These are phyloP conservation scores for Nymphalis io DNA, from an alignment of 1,140 invertebrate species.

Conservation along the genomic window DNA sequence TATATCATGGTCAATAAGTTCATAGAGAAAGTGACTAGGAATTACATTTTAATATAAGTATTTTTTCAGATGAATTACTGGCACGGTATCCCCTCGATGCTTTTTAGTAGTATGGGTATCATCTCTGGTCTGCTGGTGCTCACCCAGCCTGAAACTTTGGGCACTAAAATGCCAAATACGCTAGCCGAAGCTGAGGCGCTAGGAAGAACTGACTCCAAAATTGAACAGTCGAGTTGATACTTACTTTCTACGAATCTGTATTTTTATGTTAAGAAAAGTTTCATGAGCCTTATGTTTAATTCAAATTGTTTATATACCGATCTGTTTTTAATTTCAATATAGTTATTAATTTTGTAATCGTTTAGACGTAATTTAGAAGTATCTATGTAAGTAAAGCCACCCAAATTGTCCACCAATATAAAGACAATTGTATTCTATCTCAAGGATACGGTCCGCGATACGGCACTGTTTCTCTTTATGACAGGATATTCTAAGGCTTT, in stretches of 20 bases:
- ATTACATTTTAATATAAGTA: no score
- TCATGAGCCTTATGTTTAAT: no score
- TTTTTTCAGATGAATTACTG: conserved; percentile 30
- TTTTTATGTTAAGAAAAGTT: not conserved
- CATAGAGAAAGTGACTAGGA: not conserved
- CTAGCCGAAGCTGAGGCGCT: conserved; percentile 29
- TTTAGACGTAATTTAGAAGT: no score
- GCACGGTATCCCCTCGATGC: conserved; percentile 31
- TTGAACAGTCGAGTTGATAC: conserved; percentile 8
- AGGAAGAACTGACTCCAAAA: conserved; percentile 1
- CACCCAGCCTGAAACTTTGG: conserved; percentile 31
- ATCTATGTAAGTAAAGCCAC: no score
- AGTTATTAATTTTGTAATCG: not conserved
- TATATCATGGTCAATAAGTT: no score
- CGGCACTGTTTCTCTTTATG: no score
- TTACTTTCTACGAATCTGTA: not conserved
- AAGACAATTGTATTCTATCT: no score
- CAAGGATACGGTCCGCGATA: no score
- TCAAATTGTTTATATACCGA: not conserved
- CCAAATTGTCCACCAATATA: no score
- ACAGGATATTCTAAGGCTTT: no score
- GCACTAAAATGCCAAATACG: conserved; percentile 26
- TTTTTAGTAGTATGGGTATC: conserved; percentile 31
- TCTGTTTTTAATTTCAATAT: not conserved
- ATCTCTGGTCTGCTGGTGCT: conserved; percentile 25